phyloP scores from a whole-genome alignment of 1,140 invertebrate species.

The Lepidurus apus region DNA sequence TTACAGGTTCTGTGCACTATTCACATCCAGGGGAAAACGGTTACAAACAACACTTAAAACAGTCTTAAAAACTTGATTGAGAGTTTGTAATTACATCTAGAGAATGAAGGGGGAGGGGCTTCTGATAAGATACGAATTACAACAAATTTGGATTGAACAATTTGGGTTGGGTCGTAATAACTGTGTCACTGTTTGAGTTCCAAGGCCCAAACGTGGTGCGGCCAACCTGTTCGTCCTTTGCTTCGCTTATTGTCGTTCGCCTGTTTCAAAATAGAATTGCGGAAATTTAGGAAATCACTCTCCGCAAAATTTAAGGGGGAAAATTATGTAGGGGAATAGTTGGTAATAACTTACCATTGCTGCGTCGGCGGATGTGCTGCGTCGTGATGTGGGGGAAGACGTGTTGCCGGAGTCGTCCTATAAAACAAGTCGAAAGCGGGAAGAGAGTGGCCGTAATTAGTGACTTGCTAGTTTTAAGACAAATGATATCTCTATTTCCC shows the following conservation, averaged over 20 bases:
- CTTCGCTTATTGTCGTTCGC: slow-evolving; percentile 43
- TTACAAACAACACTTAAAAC: neutral
- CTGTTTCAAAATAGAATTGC: neutral
- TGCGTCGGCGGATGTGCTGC: slow-evolving; percentile 50
- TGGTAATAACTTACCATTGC: neutral
- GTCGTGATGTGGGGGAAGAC: slow-evolving; percentile 63
- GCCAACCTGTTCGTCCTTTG: slow-evolving; percentile 87
- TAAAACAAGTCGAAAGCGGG: neutral
- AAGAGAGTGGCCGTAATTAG: neutral
- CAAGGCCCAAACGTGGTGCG: slow-evolving; percentile 88
- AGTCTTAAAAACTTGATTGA: neutral
- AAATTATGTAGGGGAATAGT: neutral
- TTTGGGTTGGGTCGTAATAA: neutral
- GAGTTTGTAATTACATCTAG: neutral
- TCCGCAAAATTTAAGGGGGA: neutral
- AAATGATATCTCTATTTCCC: too few relatives aligned
- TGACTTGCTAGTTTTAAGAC: neutral
- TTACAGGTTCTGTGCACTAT: slow-evolving; percentile 19
- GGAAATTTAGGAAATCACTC: neutral
- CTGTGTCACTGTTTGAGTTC: slow-evolving; percentile 68
- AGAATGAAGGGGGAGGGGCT: too few relatives aligned
- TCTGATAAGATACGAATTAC: too few relatives aligned
- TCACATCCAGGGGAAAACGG: slow-evolving; percentile 6
- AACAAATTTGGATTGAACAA: neutral
- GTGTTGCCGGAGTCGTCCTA: slow-evolving; percentile 38